Base-by-base conservation (phyloP, 2,888 invertebrate species). In the Drosophila neotestacea region DNA sequence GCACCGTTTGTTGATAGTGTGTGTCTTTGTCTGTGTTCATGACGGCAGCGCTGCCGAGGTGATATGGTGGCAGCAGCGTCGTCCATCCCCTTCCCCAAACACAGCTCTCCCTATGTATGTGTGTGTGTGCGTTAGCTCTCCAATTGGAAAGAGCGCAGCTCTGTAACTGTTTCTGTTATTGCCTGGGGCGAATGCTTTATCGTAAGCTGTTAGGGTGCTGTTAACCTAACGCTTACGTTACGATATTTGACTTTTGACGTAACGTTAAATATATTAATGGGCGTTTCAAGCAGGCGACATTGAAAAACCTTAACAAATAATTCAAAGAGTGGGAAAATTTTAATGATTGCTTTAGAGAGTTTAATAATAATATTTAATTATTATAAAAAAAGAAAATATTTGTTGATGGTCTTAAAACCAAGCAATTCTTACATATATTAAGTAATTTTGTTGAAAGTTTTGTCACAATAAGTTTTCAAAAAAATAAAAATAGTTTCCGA, bases 131-230 rank as follows among this genome's bases (percentile, higher is more conserved):
- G 58, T 44, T 32, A 9, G 63, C 83, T 82, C 86, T 82, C 82
- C 77, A 83, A 83, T 84, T 83, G 81, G 81, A 84, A 77, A 86
- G 85, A 73, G 79, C 16, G 46, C 36, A 51, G 9, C 11, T 32
- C 9, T 44, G 36, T 63, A 68, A 51, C 34, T 61, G 70, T 62
- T 48, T 22, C 66, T 75, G 74, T 78, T 81, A 78, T n/a, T 39
- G 56, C 34, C 58, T 61, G 65, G 56, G 56, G 70, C 51, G 75
- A 72, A 39, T 27, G 9, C 28, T 56, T n/a, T 48, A 58, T 42
- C 48, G 63, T 64, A 63, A n/a, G 39, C 73, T 68, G 67, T 62
- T 62, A 55, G 11, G 3, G 47, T 48, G 46, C 51, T 42, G 34
- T 63, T 66, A 61, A 47, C 6, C 4, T 13, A 13, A 13, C 16